Base-by-base conservation (phyloP, 2,113 vertebrate species). In the Tricholaema leucomelas region DNA sequence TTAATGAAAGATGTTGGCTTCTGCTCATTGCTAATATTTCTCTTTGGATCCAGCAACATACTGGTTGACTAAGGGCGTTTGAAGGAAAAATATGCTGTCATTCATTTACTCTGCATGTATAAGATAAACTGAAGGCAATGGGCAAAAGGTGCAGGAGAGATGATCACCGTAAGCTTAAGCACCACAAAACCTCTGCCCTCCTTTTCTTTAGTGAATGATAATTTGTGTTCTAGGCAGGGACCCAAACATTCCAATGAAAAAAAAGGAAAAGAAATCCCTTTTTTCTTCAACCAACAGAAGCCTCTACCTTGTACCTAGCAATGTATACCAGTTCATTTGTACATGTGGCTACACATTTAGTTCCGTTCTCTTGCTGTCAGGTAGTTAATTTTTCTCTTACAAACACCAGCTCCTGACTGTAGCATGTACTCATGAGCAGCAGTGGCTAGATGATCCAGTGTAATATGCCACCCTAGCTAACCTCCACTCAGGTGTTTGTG, bases 81-180 rank as follows among this genome's bases (percentile, higher is more conserved):
- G 76, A 83, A 67, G 58, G 75, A 87, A 67, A 88, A 80, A 90
- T 16, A 28, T 85, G 33, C 85, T 91, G 58, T 76, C 75, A 90
- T 77, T 85, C 64, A 81, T 95, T 74, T 82, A 17, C 48, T 50
- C 40, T 69, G 88, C 52, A 88, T 66, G 67, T 30, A 79, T 12
- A 95, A 96, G 90, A 94, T 75, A 85, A 93, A 89, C 74, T 44
- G 92, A 94, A 89, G 90, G 82, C 91, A 88, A 55, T 5, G 21
- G 63, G 61, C 33, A 54, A 88, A 89, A 91, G 67, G 59, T 0
- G 1, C 50, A 59, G 67, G 59, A 82, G 27, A 46, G 71, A 64
- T 35, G 50, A 74, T 38, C 88, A 55, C 58, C 12, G 35, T 58
- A 66, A 50, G 60, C 44, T 91, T 73, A 74, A 74, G 35, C 79